Evolutionary conservation across 2,113 vertebrate genomes (phyloP).

Genomic region (Seriola dumerili): DNA sequence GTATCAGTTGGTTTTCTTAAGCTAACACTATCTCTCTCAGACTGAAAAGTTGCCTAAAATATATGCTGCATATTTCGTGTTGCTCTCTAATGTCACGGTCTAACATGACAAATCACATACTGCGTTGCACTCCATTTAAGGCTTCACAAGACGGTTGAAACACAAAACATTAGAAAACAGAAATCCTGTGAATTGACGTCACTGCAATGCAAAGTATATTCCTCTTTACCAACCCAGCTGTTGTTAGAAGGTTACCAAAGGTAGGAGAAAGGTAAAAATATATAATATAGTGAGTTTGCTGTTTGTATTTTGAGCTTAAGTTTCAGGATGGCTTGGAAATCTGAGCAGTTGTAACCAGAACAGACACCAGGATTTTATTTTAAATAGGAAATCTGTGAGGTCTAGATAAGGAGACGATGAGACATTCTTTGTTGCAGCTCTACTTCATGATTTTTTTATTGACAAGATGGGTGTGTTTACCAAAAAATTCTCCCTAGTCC

Average conservation of each 20-base stretch:
- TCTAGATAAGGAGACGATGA: not conserved
- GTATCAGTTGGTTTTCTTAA: not conserved
- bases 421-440: conserved; percentile 20
- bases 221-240: conserved; percentile 13
- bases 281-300: not conserved
- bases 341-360: not conserved
- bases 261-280: not conserved
- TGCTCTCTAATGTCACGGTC: not conserved
- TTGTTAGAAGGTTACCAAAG: conserved; percentile 27
- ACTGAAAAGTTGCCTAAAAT: not conserved
- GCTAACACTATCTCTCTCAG: too few relatives aligned
- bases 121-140: not conserved
- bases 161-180: conserved; percentile 9
- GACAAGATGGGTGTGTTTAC: not conserved
- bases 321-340: not conserved
- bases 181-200: conserved; percentile 11
- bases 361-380: not conserved
- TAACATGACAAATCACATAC: not conserved
- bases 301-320: conserved; percentile 1
- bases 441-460: not conserved
- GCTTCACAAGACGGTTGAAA: not conserved
- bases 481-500: not conserved
- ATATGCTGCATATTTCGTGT: not conserved
- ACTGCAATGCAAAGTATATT: conserved; percentile 19
- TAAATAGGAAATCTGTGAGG: not conserved